A percentile compares a stretch with the other conserved stretches of the same genome.
Conservation (phyloP, 2,113 vertebrate genomes). For the Aspiorhynchus laticeps region DNA sequence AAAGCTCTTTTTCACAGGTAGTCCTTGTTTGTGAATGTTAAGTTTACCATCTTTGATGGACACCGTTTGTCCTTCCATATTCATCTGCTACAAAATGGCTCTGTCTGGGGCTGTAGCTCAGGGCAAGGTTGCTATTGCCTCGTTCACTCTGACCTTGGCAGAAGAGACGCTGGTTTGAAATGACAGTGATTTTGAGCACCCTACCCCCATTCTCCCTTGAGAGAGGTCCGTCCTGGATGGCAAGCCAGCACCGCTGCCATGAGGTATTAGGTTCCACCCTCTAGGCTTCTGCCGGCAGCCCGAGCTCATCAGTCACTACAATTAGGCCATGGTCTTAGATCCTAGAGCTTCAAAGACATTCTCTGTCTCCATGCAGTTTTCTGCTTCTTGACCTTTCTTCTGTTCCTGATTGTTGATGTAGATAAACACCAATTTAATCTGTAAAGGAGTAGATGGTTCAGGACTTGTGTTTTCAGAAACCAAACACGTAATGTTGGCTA, state of each 20-base stretch:
- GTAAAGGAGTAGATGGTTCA: background rate
- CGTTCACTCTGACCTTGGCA: constrained; percentile 66
- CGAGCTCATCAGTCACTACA: constrained; percentile 76
- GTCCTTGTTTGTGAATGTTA: background rate
- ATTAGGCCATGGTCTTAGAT: constrained; percentile 76
- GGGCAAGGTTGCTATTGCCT: constrained; percentile 56
- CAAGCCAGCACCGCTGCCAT: constrained; percentile 55
- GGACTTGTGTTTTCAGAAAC: background rate
- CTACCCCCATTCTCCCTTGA: constrained; percentile 56
- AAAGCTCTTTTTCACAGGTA: background rate
- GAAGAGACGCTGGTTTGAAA: constrained; percentile 67
- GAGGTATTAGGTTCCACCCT: constrained; percentile 64
- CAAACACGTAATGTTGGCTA: background rate
- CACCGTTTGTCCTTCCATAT: constrained; percentile 25
- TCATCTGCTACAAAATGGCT: constrained; percentile 37
- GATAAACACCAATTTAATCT: constrained; percentile 27
- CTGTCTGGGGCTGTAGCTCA: constrained; percentile 30
- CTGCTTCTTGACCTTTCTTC: constrained; percentile 45
- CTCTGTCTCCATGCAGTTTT: constrained; percentile 58
- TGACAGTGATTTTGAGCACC: constrained; percentile 69
- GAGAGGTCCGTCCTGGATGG: constrained; percentile 53
- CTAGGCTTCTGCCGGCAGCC: constrained; percentile 68
- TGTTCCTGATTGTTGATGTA: constrained; percentile 41
- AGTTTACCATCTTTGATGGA: background rate
- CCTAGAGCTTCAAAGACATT: constrained; percentile 57